phyloP scores from a whole-genome alignment of 2,113 vertebrate genomes.

The Calidris pugnax region DNA sequence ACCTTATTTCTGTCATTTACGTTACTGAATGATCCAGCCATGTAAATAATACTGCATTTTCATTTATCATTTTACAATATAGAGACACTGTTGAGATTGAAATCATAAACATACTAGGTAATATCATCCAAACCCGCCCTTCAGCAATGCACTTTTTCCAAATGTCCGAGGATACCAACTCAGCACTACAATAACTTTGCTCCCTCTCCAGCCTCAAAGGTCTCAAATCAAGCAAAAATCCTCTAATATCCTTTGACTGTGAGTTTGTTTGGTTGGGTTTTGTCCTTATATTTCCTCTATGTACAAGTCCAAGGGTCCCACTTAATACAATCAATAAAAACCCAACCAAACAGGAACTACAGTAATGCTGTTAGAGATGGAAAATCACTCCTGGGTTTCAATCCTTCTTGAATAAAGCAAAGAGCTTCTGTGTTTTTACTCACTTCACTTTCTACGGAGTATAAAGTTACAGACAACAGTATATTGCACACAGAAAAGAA shows the following conservation, averaged over 20 bases:
- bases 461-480: not conserved
- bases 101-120: not conserved
- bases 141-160: not conserved
- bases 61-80: not conserved
- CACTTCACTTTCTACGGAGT: not conserved
- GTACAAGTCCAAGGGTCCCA: not conserved
- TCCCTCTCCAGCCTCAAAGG: not conserved
- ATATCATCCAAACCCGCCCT: not conserved
- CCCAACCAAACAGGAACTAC: not conserved
- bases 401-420: not conserved
- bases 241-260: not conserved
- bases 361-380: not conserved
- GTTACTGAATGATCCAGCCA: not conserved
- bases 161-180: not conserved
- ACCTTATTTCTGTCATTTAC: not conserved
- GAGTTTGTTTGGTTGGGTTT: not conserved
- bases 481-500: not conserved
- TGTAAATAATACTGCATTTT: not conserved
- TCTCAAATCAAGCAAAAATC: not conserved
- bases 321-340: not conserved
- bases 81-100: not conserved
- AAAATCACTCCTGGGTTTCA: not conserved
- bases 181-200: not conserved
- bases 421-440: not conserved
- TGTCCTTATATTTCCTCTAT: not conserved